Evolutionary conservation across 2,888 invertebrate species (phyloP).

Genomic region (Amaurobius ferox): DNA sequence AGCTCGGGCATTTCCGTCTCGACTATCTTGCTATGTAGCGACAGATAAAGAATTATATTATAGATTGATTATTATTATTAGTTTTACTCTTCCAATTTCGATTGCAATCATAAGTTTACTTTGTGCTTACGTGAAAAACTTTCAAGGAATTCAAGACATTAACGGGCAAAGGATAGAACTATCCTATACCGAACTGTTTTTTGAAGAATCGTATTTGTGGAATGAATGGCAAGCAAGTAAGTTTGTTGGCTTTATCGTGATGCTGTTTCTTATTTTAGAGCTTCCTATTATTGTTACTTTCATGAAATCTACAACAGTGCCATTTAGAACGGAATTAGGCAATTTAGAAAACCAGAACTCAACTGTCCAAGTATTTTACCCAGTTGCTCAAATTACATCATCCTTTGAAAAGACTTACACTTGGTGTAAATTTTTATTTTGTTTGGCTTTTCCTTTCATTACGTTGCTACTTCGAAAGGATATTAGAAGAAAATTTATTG

Average conservation of each 20-base stretch:
- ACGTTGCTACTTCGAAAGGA: conserved; percentile 38
- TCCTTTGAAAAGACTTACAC: conserved; percentile 10
- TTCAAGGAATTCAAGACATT: conserved; percentile 20
- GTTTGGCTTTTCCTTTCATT: conserved; percentile 29
- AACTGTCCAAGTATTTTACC: conserved; percentile 1
- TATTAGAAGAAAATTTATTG: conserved; percentile 44
- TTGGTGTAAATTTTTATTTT: conserved; percentile 48
- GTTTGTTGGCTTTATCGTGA: conserved; percentile 27
- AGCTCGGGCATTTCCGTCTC: conserved; percentile 25
- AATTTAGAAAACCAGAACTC: conserved; percentile 11
- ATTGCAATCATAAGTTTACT: conserved; percentile 5
- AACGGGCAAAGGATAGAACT: conserved; percentile 26
- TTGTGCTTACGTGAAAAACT: conserved; percentile 25
- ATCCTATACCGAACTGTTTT: conserved; percentile 60
- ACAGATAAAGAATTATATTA: conserved; percentile 20
- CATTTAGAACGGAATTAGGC: too few species aligned
- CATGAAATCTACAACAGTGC: neutral
- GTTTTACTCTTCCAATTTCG: conserved; percentile 20
- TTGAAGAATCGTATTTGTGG: conserved; percentile 64
- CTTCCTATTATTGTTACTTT: conserved; percentile 40
- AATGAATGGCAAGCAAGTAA: conserved; percentile 60
- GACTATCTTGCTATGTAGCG: conserved; percentile 42
- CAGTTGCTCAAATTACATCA: conserved; percentile 32
- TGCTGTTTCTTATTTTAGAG: conserved; percentile 32
- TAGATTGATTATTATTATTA: conserved; percentile 12